phyloP scores from a whole-genome alignment of 92 coral and sea anemone species.

The Actinostola sp. region DNA sequence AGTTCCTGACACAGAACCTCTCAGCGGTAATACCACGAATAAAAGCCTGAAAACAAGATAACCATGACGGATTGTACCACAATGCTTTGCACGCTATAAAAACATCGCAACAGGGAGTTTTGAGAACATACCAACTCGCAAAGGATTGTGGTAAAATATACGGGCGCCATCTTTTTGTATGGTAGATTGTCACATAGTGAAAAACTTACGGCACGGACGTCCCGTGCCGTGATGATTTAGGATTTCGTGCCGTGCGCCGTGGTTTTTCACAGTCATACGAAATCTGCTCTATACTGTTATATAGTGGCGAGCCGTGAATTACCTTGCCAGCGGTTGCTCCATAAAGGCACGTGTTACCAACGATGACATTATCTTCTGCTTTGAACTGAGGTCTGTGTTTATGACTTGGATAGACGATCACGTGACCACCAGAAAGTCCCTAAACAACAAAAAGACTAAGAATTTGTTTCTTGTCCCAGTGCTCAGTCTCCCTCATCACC shows the following conservation, averaged over 20 bases:
- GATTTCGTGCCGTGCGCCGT: too few species aligned
- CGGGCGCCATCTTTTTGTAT: too few species aligned
- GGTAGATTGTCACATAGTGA: too few species aligned
- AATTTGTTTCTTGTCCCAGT: neutral
- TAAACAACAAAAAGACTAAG: conserved; percentile 11
- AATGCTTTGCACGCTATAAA: too few species aligned
- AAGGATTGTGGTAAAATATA: too few species aligned
- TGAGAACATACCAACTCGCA: too few species aligned
- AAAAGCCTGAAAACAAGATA: conserved; percentile 62
- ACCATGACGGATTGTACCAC: neutral
- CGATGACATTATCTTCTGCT: conserved; percentile 91
- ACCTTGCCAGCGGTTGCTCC: conserved; percentile 99
- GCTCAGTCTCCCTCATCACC: neutral
- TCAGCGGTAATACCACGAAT: conserved; percentile 93
- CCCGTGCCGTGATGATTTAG: too few species aligned
- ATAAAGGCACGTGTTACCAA: conserved; percentile 93
- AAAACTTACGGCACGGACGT: too few species aligned
- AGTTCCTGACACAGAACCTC: conserved; percentile 94
- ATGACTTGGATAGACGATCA: conserved; percentile 86
- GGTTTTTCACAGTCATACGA: too few species aligned
- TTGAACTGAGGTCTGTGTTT: conserved; percentile 70
- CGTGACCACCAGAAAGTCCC: conserved; percentile 92
- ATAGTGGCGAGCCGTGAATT: conserved; percentile 3
- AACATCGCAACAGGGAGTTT: too few species aligned
- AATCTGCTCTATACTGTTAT: too few species aligned